Evolutionary conservation across 1,140 invertebrate genomes (phyloP).

Genomic region (Radopholus similis): DNA sequence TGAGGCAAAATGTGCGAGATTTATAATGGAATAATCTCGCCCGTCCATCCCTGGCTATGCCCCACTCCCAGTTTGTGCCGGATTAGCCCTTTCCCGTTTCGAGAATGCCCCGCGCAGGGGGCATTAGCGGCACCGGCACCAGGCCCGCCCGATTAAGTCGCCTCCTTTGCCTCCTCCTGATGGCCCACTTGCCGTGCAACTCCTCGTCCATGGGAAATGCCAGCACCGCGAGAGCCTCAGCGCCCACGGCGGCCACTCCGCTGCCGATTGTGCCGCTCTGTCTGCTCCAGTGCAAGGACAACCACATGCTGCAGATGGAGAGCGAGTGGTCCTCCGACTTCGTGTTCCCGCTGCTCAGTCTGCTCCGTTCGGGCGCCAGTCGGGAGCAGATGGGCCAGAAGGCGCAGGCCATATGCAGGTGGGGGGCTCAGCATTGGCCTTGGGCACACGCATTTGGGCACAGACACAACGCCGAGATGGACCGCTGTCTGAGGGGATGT

Average conservation of each 20-base stretch:
- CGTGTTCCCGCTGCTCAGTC: conserved; percentile 2
- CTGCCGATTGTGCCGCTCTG: conserved; percentile 13
- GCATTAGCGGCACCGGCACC: too few species aligned
- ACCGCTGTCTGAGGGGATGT: background rate
- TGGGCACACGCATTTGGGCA: background rate
- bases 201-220: background rate
- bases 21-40: too few species aligned
- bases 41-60: too few species aligned
- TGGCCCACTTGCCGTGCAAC: too few species aligned
- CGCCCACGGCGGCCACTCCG: background rate
- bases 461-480: conserved; percentile 9
- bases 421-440: background rate
- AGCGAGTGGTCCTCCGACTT: conserved; percentile 14
- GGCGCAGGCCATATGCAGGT: conserved; percentile 5
- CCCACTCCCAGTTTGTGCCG: too few species aligned
- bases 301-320: conserved; percentile 9
- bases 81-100: too few species aligned
- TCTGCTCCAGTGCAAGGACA: conserved; percentile 15
- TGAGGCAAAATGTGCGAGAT: background rate
- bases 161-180: too few species aligned
- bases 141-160: too few species aligned
- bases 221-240: background rate
- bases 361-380: conserved; percentile 5
- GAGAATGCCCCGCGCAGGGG: too few species aligned
- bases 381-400: conserved; percentile 1